Percentiles rank a stretch among this genome's conserved stretches.
Evolutionary conservation across 2,888 invertebrate genomes (phyloP).

Genomic region (Brenthis ino): DNA sequence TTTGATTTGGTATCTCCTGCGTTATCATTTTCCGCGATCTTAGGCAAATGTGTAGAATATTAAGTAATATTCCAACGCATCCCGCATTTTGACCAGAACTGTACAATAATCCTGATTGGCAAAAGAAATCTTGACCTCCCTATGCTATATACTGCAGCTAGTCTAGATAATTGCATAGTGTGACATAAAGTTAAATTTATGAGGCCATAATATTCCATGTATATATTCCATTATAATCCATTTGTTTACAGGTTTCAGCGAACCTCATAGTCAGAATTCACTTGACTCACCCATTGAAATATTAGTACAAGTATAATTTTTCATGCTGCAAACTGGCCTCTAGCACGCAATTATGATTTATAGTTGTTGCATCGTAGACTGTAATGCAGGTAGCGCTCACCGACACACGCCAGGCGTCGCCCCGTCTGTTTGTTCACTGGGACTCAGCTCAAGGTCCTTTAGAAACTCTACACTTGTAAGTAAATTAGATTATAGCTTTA

Average conservation of each 20-base stretch:
- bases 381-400: conserved; percentile 22
- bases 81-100: too few relatives aligned
- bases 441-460: conserved; percentile 40
- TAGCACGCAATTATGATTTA: conserved; percentile 20
- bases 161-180: too few relatives aligned
- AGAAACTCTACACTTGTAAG: conserved; percentile 25
- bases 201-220: too few relatives aligned
- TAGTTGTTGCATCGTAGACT: conserved; percentile 7
- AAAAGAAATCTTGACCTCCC: too few relatives aligned
- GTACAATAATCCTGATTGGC: too few relatives aligned
- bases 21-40: too few relatives aligned
- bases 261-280: conserved; percentile 5
- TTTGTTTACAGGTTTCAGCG: conserved; percentile 4
- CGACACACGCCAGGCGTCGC: conserved; percentile 39
- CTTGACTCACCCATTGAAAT: conserved; percentile 8
- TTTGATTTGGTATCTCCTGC: too few relatives aligned
- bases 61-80: too few relatives aligned
- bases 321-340: background rate
- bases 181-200: too few relatives aligned
- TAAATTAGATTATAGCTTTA: background rate
- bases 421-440: conserved; percentile 41
- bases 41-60: too few relatives aligned
- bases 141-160: too few relatives aligned
- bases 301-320: conserved; percentile 4
- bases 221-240: too few relatives aligned